A percentile compares a stretch with the other conserved stretches of the same genome.
Evolutionary conservation across 2,113 vertebrate genomes (phyloP).

Genomic region (Fulmarus glacialis): DNA sequence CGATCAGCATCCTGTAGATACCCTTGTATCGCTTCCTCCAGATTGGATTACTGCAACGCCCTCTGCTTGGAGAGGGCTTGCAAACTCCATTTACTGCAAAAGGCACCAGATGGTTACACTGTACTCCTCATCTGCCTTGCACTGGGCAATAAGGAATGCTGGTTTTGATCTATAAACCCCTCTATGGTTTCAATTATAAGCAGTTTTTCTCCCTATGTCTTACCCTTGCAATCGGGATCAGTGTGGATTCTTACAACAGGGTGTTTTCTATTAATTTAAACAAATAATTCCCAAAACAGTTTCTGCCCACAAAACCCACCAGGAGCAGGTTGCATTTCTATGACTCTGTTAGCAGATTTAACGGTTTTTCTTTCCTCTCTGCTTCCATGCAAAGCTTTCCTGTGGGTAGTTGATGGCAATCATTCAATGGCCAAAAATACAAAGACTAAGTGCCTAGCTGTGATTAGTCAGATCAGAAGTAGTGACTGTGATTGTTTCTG

Average conservation of each 20-base stretch:
- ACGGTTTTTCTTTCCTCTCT: not conserved
- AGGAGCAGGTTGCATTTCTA: not conserved
- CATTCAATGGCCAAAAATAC: not conserved
- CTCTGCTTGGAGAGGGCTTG: not conserved
- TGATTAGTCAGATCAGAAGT: not conserved
- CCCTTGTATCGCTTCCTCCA: not conserved
- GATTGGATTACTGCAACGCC: not conserved
- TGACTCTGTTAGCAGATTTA: not conserved
- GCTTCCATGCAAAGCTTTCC: not conserved
- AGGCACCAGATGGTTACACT: constrained; percentile 26
- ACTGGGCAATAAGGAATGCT: not conserved
- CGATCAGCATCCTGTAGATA: not conserved
- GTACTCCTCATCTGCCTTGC: not conserved
- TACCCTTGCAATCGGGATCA: not conserved
- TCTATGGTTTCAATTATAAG: not conserved
- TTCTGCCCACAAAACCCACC: not conserved
- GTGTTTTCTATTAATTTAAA: not conserved
- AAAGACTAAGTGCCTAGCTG: not conserved
- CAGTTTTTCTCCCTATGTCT: not conserved
- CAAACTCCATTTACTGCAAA: not conserved
- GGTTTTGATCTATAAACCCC: not conserved
- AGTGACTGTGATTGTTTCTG: not conserved
- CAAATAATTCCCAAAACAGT: not conserved
- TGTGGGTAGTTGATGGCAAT: not conserved
- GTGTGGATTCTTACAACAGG: not conserved